Conservation (phyloP, 1,140 invertebrate species). For the Pemphigus obesinymphae region DNA sequence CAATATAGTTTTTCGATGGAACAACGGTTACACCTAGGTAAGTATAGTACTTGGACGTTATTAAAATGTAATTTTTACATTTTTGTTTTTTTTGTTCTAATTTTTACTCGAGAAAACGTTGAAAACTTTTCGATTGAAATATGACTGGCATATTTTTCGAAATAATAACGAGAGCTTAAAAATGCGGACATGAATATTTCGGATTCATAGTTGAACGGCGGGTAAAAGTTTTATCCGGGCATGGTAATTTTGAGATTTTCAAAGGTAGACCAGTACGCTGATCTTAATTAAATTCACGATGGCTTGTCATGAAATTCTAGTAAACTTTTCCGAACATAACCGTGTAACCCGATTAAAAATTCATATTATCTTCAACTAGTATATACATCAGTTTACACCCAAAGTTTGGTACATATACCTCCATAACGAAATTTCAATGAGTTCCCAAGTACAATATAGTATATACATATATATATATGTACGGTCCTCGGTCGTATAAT, state of each 20-base stretch:
- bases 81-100: too few relatives aligned
- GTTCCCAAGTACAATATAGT: not conserved
- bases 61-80: too few relatives aligned
- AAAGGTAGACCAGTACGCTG: not conserved
- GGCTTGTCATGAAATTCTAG: not conserved
- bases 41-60: too few relatives aligned
- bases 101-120: not conserved
- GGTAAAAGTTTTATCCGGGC: not conserved
- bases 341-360: conserved; percentile 10
- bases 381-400: not conserved
- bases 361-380: not conserved
- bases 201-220: not conserved
- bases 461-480: not conserved
- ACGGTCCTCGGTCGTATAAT: not conserved
- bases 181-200: not conserved
- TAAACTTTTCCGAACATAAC: not conserved
- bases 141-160: too few relatives aligned
- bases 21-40: too few relatives aligned
- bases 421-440: not conserved
- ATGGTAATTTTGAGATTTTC: not conserved
- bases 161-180: too few relatives aligned
- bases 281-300: conserved; percentile 23
- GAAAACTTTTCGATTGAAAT: not conserved
- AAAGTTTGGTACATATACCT: not conserved
- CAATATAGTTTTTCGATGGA: too few relatives aligned